Evolutionary conservation across 2,797 vertebrate species (phyloP).

Genomic region (Diglossa cyanea): DNA sequence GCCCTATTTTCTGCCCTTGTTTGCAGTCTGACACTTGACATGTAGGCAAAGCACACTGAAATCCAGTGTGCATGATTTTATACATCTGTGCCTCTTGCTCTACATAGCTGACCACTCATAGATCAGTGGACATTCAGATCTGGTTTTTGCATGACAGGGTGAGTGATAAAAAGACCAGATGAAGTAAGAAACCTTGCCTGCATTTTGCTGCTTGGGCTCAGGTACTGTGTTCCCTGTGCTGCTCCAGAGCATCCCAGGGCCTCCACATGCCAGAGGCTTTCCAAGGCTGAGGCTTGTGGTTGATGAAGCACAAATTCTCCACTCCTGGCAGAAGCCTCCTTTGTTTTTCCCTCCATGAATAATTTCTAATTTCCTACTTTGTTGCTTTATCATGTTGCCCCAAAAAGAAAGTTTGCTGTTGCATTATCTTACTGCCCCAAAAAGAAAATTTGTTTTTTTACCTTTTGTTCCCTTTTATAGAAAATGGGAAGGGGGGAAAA

Average conservation of each 20-base stretch:
- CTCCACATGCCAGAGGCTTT: background rate
- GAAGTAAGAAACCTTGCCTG: background rate
- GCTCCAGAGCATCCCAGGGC: background rate
- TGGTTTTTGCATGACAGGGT: fast-evolving
- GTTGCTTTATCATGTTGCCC: background rate
- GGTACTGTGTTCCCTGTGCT: background rate
- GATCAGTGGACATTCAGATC: background rate
- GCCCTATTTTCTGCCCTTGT: background rate
- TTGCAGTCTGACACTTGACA: background rate
- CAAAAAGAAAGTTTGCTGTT: background rate
- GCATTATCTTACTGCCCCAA: background rate
- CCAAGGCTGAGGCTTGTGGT: background rate
- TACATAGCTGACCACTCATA: background rate
- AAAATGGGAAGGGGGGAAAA: background rate
- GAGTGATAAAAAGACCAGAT: background rate
- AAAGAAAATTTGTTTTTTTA: background rate
- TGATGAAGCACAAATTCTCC: background rate
- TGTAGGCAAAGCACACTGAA: fast-evolving
- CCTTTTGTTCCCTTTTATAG: background rate
- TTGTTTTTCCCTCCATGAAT: background rate
- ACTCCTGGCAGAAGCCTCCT: background rate
- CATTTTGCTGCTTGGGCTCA: fast-evolving
- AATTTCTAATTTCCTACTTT: background rate
- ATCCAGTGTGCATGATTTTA: background rate
- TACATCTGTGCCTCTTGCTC: background rate